Percentiles rank a stretch among this genome's conserved stretches.
These are phyloP conservation scores for Drosophila prolongata DNA, from an alignment of 2,888 invertebrate genomes.

Conservation along the genomic window DNA sequence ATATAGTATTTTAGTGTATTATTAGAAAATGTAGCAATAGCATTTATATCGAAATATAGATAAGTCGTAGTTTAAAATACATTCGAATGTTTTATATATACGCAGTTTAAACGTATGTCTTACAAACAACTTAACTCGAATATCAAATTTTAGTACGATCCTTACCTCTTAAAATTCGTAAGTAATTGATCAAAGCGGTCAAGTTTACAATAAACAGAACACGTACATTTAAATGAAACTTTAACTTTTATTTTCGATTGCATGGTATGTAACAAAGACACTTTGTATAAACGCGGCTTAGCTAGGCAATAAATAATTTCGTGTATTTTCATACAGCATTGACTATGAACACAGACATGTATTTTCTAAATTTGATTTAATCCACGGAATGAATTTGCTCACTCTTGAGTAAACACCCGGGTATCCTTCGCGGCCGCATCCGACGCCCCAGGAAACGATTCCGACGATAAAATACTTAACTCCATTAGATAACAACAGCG, in stretches of 20 bases:
- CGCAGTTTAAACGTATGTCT: slow-evolving; percentile 5
- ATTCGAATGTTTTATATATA: slow-evolving; percentile 1
- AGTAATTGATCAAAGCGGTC: no score
- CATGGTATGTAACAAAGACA: slow-evolving; percentile 27
- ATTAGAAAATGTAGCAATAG: slow-evolving; percentile 13
- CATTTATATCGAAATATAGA: slow-evolving; percentile 2
- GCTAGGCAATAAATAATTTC: slow-evolving; percentile 38
- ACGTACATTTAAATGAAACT: slow-evolving; percentile 11
- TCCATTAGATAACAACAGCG: slow-evolving; percentile 90
- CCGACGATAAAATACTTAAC: slow-evolving; percentile 93
- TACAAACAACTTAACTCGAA: no score
- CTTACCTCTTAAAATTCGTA: no score
- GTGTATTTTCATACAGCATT: slow-evolving; percentile 24
- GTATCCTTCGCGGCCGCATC: slow-evolving; percentile 85
- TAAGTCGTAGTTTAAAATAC: slow-evolving; percentile 5
- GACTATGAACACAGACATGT: slow-evolving; percentile 88
- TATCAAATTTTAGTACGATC: no score
- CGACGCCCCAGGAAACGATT: slow-evolving; percentile 94
- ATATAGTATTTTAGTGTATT: slow-evolving; percentile 4
- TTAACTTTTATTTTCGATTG: slow-evolving; percentile 20
- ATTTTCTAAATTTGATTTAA: slow-evolving; percentile 89
- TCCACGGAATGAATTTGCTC: slow-evolving; percentile 88
- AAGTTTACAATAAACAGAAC: no score
- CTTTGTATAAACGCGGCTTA: slow-evolving; percentile 26
- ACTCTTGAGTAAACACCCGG: slow-evolving; percentile 86